Conservation (phyloP, 1,140 invertebrate species). For the Chironomus tepperi region DNA sequence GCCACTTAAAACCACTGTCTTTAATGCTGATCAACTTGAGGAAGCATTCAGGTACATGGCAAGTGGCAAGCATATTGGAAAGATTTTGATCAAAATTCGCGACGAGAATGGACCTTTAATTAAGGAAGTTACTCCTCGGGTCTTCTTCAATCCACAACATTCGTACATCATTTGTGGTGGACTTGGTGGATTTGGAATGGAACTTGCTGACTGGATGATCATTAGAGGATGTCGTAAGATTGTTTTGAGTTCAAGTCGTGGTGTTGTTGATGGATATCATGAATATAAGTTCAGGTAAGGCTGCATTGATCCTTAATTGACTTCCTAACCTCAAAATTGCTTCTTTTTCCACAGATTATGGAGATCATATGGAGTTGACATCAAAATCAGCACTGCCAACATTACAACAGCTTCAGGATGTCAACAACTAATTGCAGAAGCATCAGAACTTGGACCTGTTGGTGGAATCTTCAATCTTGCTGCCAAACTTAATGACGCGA, state of each 20-base stretch:
- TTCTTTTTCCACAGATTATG: constrained; percentile 44
- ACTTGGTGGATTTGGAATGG: constrained; percentile 77
- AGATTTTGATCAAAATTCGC: constrained; percentile 51
- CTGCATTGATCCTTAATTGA: not conserved
- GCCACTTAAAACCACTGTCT: constrained; percentile 47
- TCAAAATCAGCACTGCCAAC: constrained; percentile 53
- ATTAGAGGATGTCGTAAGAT: constrained; percentile 62
- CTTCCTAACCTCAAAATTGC: not conserved
- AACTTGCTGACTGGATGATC: constrained; percentile 73
- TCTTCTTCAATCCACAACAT: constrained; percentile 26
- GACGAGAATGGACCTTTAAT: constrained; percentile 40
- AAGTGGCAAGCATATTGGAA: constrained; percentile 72
- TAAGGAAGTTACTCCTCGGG: constrained; percentile 28
- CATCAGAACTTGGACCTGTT: constrained; percentile 49
- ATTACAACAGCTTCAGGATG: constrained; percentile 34
- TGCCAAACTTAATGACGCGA: constrained; percentile 45
- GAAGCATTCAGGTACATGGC: constrained; percentile 63
- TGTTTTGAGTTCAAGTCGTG: constrained; percentile 63
- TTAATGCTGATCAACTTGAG: constrained; percentile 47
- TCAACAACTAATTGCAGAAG: constrained; percentile 48
- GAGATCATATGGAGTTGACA: constrained; percentile 46
- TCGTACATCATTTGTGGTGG: constrained; percentile 55
- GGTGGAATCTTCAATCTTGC: constrained; percentile 69
- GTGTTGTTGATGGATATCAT: constrained; percentile 68
- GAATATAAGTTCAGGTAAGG: constrained; percentile 36